These are phyloP conservation scores for Bilobella aurantiaca DNA, from an alignment of 1,140 invertebrate genomes.

Conservation along the genomic window DNA sequence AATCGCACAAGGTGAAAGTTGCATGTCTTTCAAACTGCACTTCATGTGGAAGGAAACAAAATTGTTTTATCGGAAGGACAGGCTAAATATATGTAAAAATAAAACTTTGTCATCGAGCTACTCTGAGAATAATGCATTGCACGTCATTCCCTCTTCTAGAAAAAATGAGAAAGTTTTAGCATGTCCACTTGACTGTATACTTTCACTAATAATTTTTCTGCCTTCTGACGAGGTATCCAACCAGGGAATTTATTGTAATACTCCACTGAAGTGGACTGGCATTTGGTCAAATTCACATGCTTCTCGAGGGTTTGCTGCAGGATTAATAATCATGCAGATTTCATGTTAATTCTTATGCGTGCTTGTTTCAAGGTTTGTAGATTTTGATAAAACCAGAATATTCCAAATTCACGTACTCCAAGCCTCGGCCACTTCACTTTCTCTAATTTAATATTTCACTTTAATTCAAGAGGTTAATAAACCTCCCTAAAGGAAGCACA, in stretches of 20 bases:
- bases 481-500: background rate
- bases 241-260: too few species aligned
- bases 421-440: background rate
- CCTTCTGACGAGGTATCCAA: too few species aligned
- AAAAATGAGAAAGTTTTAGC: too few species aligned
- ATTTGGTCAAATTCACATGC: too few species aligned
- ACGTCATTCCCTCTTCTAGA: too few species aligned
- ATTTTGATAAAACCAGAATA: background rate
- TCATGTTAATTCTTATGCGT: slow-evolving; percentile 16
- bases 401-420: background rate
- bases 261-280: slow-evolving; percentile 5
- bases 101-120: background rate
- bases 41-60: background rate
- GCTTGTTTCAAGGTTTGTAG: background rate
- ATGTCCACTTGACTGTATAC: too few species aligned
- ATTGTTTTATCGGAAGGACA: background rate
- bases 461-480: background rate
- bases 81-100: background rate
- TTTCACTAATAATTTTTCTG: too few species aligned
- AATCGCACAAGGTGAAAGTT: too few species aligned
- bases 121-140: background rate
- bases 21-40: too few species aligned
- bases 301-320: too few species aligned
- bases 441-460: background rate
- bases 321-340: too few species aligned